Evolutionary conservation across 2,888 invertebrate genomes (phyloP).

Genomic region (Papilio gigon): DNA sequence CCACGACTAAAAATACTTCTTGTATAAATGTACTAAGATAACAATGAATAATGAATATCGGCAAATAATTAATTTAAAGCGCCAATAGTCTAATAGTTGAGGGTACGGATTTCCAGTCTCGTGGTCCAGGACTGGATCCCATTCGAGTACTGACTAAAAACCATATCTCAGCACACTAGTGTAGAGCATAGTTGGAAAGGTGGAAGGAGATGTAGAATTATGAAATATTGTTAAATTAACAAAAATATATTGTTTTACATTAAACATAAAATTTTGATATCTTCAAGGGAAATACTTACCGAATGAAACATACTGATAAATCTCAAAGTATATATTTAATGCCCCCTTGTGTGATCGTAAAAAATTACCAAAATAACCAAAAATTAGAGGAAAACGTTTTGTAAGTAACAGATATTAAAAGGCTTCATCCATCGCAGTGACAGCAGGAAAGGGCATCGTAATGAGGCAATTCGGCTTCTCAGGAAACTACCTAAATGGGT

Average conservation of each 20-base stretch:
- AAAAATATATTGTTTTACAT: too few relatives aligned
- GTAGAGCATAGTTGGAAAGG: too few relatives aligned
- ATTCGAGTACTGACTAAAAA: too few relatives aligned
- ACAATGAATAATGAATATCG: background rate
- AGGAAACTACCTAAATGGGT: slow-evolving; percentile 58
- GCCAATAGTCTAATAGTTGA: too few relatives aligned
- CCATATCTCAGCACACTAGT: too few relatives aligned
- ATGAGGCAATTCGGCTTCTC: slow-evolving; percentile 59
- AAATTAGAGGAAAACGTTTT: slow-evolving; percentile 28
- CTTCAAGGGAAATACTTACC: background rate
- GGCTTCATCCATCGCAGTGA: slow-evolving; percentile 22
- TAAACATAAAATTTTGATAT: too few relatives aligned
- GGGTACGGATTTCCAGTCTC: too few relatives aligned
- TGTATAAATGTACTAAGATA: background rate
- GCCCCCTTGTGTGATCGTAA: background rate
- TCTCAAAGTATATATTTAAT: background rate
- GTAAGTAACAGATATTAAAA: slow-evolving; percentile 15
- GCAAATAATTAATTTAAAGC: too few relatives aligned
- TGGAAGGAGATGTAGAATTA: too few relatives aligned
- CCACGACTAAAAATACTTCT: background rate
- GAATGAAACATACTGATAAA: too few relatives aligned
- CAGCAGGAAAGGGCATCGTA: slow-evolving; percentile 49
- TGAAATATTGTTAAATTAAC: too few relatives aligned
- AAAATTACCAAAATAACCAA: background rate
- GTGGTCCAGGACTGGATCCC: too few relatives aligned